Percentiles rank a stretch among this genome's conserved stretches.
These are phyloP conservation scores for Eristalis arbustorum DNA, from an alignment of 2,888 invertebrate species.

Conservation along the genomic window DNA sequence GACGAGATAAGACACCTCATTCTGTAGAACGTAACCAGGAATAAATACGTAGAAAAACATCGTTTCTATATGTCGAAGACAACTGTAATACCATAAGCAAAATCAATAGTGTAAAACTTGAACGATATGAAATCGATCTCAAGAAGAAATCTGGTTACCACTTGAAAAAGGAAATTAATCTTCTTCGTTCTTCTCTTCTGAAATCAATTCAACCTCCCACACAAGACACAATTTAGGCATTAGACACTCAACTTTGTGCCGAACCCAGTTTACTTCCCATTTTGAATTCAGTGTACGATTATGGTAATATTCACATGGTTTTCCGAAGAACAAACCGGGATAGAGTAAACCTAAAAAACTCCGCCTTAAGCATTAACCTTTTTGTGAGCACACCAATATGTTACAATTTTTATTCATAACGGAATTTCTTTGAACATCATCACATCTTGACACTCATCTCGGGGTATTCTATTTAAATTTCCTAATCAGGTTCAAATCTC, in stretches of 20 bases:
- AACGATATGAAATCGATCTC: background rate
- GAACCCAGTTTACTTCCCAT: background rate
- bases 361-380: constrained; percentile 5
- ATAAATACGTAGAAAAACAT: background rate
- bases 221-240: background rate
- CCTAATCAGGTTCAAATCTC: constrained; percentile 51
- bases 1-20: no score
- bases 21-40: no score
- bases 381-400: constrained; percentile 40
- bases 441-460: constrained; percentile 35
- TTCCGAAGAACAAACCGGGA: background rate
- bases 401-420: constrained; percentile 44
- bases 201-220: background rate
- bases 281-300: background rate
- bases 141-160: background rate
- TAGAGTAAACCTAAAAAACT: constrained; percentile 13
- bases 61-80: background rate
- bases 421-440: constrained; percentile 30
- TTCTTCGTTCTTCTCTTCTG: background rate
- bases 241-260: background rate
- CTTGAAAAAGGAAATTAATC: background rate
- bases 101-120: background rate
- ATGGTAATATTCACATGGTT: background rate
- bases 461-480: constrained; percentile 32
- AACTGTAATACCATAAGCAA: background rate